Percentiles rank a stretch among this genome's conserved stretches.
phyloP scores from a whole-genome alignment of 2,888 invertebrate genomes.

The Chrysopilus asiliformis region DNA sequence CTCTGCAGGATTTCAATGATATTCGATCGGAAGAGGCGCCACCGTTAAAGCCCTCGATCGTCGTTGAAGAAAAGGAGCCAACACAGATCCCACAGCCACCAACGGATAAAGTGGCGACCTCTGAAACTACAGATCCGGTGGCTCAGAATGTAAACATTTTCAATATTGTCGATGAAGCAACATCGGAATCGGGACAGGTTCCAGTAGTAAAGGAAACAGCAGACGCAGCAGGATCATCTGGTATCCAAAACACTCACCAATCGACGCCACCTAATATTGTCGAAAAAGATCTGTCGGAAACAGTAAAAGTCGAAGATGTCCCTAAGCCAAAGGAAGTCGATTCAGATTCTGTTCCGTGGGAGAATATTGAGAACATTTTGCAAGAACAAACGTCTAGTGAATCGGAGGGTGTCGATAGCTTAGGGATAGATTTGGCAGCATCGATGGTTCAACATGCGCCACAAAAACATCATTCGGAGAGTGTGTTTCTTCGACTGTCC shows the following conservation, averaged over 20 bases:
- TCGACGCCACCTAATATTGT: not conserved
- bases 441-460: constrained; percentile 7
- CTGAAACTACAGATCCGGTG: constrained; percentile 4
- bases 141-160: constrained; percentile 23
- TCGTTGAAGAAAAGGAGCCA: constrained; percentile 10
- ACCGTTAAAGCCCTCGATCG: too few species aligned
- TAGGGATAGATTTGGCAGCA: constrained; percentile 13
- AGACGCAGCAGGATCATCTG: too few species aligned
- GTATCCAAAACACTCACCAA: too few species aligned
- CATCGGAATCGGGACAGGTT: not conserved
- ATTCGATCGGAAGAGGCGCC: constrained; percentile 2
- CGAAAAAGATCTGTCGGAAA: not conserved
- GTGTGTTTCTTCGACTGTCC: constrained; percentile 87
- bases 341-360: constrained; percentile 24
- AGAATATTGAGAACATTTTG: constrained; percentile 28
- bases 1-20: constrained; percentile 1
- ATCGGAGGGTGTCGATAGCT: constrained; percentile 14
- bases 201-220: too few species aligned
- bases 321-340: constrained; percentile 2
- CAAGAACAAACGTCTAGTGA: constrained; percentile 20
- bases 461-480: constrained; percentile 61
- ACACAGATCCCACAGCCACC: constrained; percentile 20
- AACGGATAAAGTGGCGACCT: constrained; percentile 5
- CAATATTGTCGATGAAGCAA: constrained; percentile 18
- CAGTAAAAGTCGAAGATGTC: not conserved